These are phyloP conservation scores for Drosophila testacea DNA, from an alignment of 2,888 invertebrate species.

Conservation along the genomic window DNA sequence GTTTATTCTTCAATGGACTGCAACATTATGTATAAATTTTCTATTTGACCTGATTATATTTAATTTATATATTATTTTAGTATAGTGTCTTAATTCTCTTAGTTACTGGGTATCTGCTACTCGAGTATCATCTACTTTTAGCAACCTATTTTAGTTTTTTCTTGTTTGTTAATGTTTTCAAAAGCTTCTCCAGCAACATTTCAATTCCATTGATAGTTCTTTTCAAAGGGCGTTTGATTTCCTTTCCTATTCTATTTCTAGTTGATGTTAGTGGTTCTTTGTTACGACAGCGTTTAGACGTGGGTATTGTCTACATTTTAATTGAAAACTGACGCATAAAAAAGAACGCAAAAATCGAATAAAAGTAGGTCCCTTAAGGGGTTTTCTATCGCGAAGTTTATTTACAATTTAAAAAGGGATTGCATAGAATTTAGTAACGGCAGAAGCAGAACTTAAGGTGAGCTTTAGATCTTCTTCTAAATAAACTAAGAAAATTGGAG, in stretches of 20 bases:
- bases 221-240: slow-evolving; percentile 5
- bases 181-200: background rate
- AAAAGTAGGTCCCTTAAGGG: background rate
- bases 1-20: background rate
- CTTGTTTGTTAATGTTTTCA: background rate
- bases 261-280: slow-evolving; percentile 10
- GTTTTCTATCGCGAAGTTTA: background rate
- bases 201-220: slow-evolving; percentile 20
- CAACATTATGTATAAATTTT: background rate
- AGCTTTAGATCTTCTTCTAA: background rate
- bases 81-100: no score
- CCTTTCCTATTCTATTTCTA: slow-evolving; percentile 4
- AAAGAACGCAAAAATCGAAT: background rate
- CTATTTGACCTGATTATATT: background rate
- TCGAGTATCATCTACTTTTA: background rate
- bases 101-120: background rate
- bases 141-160: background rate
- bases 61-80: background rate
- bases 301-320: slow-evolving; percentile 33
- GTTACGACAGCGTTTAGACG: slow-evolving; percentile 16
- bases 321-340: slow-evolving; percentile 26
- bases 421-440: background rate
- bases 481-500: no score
- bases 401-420: background rate
- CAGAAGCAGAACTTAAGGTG: background rate